Conservation (phyloP, 2,113 vertebrate species). For the Rafetus swinhoei region DNA sequence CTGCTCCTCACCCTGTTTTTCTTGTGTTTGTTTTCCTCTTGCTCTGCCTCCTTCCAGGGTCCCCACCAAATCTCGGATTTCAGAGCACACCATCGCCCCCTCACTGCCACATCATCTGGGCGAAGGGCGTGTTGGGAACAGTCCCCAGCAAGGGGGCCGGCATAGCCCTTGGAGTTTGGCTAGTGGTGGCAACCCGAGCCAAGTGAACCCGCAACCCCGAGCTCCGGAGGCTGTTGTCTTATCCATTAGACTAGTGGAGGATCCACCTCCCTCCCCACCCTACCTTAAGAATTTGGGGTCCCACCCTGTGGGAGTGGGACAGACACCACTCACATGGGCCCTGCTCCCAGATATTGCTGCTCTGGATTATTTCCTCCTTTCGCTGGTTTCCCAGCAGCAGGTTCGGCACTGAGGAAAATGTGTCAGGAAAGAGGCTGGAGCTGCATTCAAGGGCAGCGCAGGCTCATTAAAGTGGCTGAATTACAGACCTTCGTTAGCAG, state of each 20-base stretch:
- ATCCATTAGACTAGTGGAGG: no score
- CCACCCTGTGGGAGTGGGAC: neutral
- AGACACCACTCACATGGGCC: neutral
- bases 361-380: slow-evolving; percentile 6
- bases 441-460: neutral
- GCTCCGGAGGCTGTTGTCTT: no score
- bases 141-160: neutral
- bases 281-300: neutral
- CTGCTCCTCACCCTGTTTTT: neutral
- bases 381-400: slow-evolving; percentile 26
- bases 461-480: slow-evolving; percentile 48
- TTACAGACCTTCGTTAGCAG: slow-evolving; percentile 47
- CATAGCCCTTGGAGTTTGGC: neutral
- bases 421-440: slow-evolving; percentile 15
- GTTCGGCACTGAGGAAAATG: slow-evolving; percentile 32
- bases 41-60: neutral
- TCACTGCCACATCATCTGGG: neutral
- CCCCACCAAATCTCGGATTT: neutral
- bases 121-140: neutral
- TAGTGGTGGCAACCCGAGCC: no score
- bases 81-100: neutral
- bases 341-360: neutral
- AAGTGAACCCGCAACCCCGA: neutral
- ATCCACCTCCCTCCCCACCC: no score
- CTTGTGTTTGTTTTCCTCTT: neutral